Evolutionary conservation across 2,113 vertebrate species (phyloP).

Genomic region (Axis porcinus): DNA sequence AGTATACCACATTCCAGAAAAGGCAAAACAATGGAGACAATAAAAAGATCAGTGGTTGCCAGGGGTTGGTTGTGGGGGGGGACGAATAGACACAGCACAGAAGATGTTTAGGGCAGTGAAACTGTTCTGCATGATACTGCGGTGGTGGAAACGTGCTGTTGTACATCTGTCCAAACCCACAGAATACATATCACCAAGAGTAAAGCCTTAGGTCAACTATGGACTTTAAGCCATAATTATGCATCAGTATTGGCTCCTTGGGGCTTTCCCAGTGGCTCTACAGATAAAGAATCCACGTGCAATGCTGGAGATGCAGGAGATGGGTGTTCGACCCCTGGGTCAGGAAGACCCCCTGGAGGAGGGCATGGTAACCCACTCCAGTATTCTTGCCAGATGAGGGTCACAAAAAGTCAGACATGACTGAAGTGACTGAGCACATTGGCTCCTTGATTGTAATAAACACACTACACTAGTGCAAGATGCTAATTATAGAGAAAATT

Average conservation of each 20-base stretch:
- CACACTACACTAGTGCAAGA: neutral
- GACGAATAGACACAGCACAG: neutral
- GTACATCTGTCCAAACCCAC: neutral
- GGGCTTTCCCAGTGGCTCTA: neutral
- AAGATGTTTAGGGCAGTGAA: neutral
- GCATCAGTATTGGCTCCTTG: accelerated
- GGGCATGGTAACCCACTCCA: neutral
- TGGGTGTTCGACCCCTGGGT: neutral
- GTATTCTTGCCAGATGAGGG: neutral
- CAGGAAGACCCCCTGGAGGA: neutral
- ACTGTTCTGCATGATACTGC: neutral
- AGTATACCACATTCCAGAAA: neutral
- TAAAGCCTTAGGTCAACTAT: neutral
- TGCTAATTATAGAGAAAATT: neutral
- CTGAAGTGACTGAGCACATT: neutral
- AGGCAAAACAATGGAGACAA: neutral
- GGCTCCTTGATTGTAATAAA: neutral
- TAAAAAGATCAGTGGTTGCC: neutral
- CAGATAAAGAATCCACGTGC: neutral
- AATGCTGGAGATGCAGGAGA: neutral
- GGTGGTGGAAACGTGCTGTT: neutral
- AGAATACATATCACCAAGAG: neutral
- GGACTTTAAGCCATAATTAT: neutral
- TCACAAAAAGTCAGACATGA: neutral
- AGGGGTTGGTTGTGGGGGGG: accelerated